Evolutionary conservation across 2,888 invertebrate genomes (phyloP).

Genomic region (Drosophila testacea): DNA sequence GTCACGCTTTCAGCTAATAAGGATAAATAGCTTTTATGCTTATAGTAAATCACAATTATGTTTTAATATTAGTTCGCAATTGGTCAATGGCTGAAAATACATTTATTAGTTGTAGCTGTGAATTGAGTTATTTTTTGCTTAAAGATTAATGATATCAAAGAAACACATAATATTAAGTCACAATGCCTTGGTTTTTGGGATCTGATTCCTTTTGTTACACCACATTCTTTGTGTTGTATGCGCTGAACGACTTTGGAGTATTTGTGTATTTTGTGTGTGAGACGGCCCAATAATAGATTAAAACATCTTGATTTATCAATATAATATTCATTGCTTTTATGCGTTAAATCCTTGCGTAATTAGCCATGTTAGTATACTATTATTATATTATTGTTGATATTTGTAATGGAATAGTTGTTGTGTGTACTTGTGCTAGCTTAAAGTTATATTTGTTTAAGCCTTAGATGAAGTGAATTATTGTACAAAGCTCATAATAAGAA

Average conservation of each 20-base stretch:
- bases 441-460: too few relatives aligned
- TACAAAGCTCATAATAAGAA: too few relatives aligned
- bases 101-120: slow-evolving; percentile 40
- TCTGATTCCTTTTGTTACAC: slow-evolving; percentile 45
- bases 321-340: slow-evolving; percentile 72
- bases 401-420: slow-evolving; percentile 1
- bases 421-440: too few relatives aligned
- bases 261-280: slow-evolving; percentile 31
- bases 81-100: slow-evolving; percentile 46
- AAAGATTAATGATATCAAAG: slow-evolving; percentile 69
- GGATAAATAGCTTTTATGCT: slow-evolving; percentile 35
- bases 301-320: slow-evolving; percentile 78
- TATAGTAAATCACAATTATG: slow-evolving; percentile 69
- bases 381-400: slow-evolving; percentile 14
- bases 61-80: slow-evolving; percentile 54
- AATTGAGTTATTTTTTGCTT: slow-evolving; percentile 27
- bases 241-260: slow-evolving; percentile 17
- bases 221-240: slow-evolving; percentile 28
- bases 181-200: slow-evolving; percentile 42
- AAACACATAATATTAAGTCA: slow-evolving; percentile 68
- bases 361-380: slow-evolving; percentile 29
- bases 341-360: slow-evolving; percentile 46
- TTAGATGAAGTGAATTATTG: too few relatives aligned
- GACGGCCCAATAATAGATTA: slow-evolving; percentile 54
- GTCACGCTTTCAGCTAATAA: slow-evolving; percentile 50